A percentile compares a stretch with the other conserved stretches of the same genome.
These are phyloP conservation scores for Geothlypis trichas DNA, from an alignment of 2,113 vertebrate species.

Conservation along the genomic window DNA sequence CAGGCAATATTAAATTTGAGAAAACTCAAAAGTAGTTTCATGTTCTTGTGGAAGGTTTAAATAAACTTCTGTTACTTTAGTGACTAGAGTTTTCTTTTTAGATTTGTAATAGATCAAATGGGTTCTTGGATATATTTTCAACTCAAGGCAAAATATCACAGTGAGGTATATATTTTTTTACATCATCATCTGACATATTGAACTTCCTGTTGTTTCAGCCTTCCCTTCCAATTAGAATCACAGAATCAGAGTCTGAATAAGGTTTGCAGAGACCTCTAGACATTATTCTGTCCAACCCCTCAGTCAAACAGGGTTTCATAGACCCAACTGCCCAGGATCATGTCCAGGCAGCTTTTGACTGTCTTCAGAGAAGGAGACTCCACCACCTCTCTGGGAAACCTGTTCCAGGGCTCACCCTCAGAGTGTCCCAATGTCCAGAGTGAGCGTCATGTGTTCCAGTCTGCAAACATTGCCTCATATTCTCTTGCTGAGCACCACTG, in stretches of 20 bases:
- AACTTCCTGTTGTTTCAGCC: background rate
- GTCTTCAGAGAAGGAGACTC: background rate
- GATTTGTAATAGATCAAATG: background rate
- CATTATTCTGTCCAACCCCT: background rate
- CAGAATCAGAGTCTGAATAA: background rate
- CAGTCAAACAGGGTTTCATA: background rate
- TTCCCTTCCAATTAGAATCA: background rate
- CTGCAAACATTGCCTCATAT: background rate
- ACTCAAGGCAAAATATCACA: background rate
- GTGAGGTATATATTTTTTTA: background rate
- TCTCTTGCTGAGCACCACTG: background rate
- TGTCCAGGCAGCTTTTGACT: background rate
- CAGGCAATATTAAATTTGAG: background rate
- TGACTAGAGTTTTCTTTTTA: background rate
- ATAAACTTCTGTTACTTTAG: background rate
- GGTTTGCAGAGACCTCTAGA: background rate
- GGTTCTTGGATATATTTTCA: background rate
- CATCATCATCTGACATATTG: background rate
- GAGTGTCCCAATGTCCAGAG: background rate
- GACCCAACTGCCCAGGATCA: background rate
- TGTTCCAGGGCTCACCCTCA: background rate
- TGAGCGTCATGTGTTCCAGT: fast-evolving
- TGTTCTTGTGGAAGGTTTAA: background rate
- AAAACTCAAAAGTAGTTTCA: background rate
- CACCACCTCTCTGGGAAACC: background rate